Conservation (phyloP, 2,888 invertebrate genomes). For the Dolichopus griseipennis region DNA sequence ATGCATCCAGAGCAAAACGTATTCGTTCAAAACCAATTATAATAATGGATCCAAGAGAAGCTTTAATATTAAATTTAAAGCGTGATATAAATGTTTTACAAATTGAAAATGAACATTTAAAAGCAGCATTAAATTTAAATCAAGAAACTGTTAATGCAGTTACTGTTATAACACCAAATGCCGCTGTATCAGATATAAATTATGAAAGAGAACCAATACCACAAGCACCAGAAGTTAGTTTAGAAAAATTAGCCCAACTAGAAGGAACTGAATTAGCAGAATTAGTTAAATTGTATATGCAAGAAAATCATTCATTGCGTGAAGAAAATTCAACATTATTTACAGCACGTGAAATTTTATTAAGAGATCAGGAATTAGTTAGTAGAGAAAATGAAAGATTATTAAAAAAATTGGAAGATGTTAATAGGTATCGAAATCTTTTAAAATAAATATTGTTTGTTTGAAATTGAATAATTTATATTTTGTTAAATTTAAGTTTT, state of each 20-base stretch:
- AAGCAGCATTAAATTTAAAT: conserved; percentile 62
- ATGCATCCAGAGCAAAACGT: conserved; percentile 85
- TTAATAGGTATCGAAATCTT: conserved; percentile 56
- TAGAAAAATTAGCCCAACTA: conserved; percentile 64
- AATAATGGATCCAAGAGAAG: conserved; percentile 91
- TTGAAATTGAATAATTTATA: too few species aligned
- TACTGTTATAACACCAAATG: conserved; percentile 22
- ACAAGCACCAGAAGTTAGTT: conserved; percentile 52
- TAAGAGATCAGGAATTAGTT: conserved; percentile 81
- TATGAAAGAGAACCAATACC: conserved; percentile 19
- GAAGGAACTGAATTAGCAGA: conserved; percentile 74
- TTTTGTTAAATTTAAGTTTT: too few species aligned
- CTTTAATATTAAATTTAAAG: conserved; percentile 78
- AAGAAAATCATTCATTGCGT: conserved; percentile 67
- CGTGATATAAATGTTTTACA: conserved; percentile 76
- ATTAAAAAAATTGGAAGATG: conserved; percentile 78
- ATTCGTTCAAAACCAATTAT: conserved; percentile 89
- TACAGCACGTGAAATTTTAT: conserved; percentile 65
- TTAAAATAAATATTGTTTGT: too few species aligned
- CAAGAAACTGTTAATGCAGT: conserved; percentile 42
- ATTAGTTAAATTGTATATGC: conserved; percentile 75
- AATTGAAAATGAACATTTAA: conserved; percentile 79
- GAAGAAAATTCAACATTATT: conserved; percentile 81
- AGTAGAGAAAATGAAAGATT: conserved; percentile 85
- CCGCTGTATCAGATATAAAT: conserved; percentile 16